These are phyloP conservation scores for Macaria notata DNA, from an alignment of 2,888 invertebrate genomes.

Conservation along the genomic window DNA sequence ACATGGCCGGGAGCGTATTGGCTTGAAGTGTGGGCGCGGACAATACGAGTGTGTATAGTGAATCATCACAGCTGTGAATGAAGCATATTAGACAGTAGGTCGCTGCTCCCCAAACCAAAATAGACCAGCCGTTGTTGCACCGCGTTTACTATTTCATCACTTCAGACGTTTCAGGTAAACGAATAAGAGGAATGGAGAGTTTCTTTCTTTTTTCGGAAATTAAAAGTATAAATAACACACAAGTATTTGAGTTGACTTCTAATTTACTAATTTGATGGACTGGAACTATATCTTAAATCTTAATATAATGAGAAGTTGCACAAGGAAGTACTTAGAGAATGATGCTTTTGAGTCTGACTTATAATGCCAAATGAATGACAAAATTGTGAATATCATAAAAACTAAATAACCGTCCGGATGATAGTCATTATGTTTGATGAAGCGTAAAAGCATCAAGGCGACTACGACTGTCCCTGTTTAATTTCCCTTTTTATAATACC, in stretches of 20 bases:
- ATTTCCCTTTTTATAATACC: slow-evolving; percentile 34
- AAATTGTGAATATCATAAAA: slow-evolving; percentile 23
- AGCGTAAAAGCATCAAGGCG: slow-evolving; percentile 27
- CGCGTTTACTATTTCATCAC: slow-evolving; percentile 50
- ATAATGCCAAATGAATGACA: slow-evolving; percentile 10
- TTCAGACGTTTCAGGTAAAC: slow-evolving; percentile 46
- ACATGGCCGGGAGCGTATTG: slow-evolving; percentile 42
- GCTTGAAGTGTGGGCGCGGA: slow-evolving; percentile 57
- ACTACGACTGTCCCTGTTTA: slow-evolving; percentile 22
- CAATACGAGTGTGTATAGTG: slow-evolving; percentile 52
- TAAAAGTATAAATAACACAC: slow-evolving; percentile 1
- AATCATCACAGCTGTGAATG: slow-evolving; percentile 67
- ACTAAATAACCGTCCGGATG: slow-evolving; percentile 21
- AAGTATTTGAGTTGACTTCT: neutral
- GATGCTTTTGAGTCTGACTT: slow-evolving; percentile 1
- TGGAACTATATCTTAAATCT: slow-evolving; percentile 2
- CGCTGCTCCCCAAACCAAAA: slow-evolving; percentile 65
- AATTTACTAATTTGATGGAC: neutral
- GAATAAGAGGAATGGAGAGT: slow-evolving; percentile 25
- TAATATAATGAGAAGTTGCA: slow-evolving; percentile 6
- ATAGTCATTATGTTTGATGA: slow-evolving; percentile 26
- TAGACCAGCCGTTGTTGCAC: slow-evolving; percentile 54
- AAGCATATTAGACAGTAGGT: slow-evolving; percentile 63
- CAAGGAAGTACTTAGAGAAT: slow-evolving; percentile 9
- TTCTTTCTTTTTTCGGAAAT: slow-evolving; percentile 20